Evolutionary conservation across 1,140 invertebrate species (phyloP), one percentile per base, ranked within the genome.

Genomic region (Lepidurus packardi): DNA sequence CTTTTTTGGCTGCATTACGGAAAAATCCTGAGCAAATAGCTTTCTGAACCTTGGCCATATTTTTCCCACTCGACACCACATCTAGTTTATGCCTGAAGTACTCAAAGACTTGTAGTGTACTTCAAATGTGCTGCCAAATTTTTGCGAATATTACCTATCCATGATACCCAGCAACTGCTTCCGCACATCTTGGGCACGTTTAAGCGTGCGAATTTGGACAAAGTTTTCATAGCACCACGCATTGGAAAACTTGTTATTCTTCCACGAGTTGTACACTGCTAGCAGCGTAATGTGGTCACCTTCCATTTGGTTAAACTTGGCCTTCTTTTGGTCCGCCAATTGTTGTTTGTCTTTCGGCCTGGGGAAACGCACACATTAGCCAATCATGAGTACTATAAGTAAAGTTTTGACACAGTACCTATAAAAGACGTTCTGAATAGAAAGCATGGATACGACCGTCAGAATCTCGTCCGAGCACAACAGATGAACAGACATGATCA

Each of bases 181-280:
- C 8, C 98, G 88, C 0, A 99, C 97, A 87, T 99, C 98, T 86
- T 99, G 97, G 0, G 98, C 96, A 77, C 97, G 87, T 86, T 99
- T 99, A 44, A 99, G 85, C 0, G 97, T 99, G 25, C 98, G 86
- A 43, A 97, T 96, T 87, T 99, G 98, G 8, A 99, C 95, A 86
- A 99, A 99, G 87, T 99, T 99, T 85, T 99, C 98, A 84, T 98
- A 98, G 85, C 98, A 99, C 98, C 98, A 99, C 0, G 96, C 95
- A 85, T 96, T 98, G 1, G 95, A 97, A 85, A 98, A 99, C 84
- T 99, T 98, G 85, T 99, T 98, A 83, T 98, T 98, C 83, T 96
- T 96, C 98, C 98, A 99, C 34, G 97, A 97, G 84, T 99, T 99
- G 84, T 98, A 99, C 4, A 99, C 97, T 0, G 97, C 95, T n/a